Conservation (phyloP, 2,888 invertebrate genomes). For the Drosophila cognata region DNA sequence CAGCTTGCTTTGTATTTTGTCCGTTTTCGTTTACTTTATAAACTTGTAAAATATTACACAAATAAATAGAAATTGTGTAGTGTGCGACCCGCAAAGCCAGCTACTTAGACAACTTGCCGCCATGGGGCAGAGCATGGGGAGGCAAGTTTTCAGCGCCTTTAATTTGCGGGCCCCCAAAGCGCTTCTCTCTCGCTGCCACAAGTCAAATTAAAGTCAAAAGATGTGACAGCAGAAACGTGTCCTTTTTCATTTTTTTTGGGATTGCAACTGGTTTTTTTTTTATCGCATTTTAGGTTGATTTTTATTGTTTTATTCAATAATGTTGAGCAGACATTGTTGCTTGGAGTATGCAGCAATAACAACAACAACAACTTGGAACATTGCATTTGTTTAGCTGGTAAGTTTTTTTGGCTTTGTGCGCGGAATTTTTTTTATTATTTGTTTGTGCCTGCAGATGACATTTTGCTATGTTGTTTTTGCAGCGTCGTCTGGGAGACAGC, state of each 20-base stretch:
- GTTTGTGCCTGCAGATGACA: slow-evolving; percentile 63
- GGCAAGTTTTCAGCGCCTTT: slow-evolving; percentile 59
- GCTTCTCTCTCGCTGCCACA: slow-evolving; percentile 15
- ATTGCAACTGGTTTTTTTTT: slow-evolving; percentile 24
- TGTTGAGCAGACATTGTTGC: slow-evolving; percentile 39
- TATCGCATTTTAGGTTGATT: slow-evolving; percentile 37
- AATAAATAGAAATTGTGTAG: slow-evolving; percentile 69
- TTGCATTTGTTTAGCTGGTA: slow-evolving; percentile 59
- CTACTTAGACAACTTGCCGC: slow-evolving; percentile 65
- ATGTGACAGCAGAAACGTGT: slow-evolving; percentile 60
- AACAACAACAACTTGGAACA: slow-evolving; percentile 23
- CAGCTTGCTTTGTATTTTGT: slow-evolving; percentile 59
- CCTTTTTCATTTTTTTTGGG: slow-evolving; percentile 4
- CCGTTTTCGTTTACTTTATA: slow-evolving; percentile 67
- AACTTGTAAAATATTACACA: slow-evolving; percentile 78
- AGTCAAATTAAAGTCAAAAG: slow-evolving; percentile 73
- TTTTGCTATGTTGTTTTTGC: slow-evolving; percentile 72
- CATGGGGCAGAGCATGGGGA: slow-evolving; percentile 8
- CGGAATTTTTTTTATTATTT: slow-evolving; percentile 6
- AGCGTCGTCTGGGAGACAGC: slow-evolving; percentile 19
- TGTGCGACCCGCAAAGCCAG: slow-evolving; percentile 31
- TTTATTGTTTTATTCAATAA: slow-evolving; percentile 44
- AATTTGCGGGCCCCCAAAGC: slow-evolving; percentile 45
- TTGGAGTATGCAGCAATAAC: slow-evolving; percentile 4
- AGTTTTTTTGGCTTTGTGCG: slow-evolving; percentile 23